Conservation (phyloP, 2,113 vertebrate genomes). For the Tragelaphus buxtoni region DNA sequence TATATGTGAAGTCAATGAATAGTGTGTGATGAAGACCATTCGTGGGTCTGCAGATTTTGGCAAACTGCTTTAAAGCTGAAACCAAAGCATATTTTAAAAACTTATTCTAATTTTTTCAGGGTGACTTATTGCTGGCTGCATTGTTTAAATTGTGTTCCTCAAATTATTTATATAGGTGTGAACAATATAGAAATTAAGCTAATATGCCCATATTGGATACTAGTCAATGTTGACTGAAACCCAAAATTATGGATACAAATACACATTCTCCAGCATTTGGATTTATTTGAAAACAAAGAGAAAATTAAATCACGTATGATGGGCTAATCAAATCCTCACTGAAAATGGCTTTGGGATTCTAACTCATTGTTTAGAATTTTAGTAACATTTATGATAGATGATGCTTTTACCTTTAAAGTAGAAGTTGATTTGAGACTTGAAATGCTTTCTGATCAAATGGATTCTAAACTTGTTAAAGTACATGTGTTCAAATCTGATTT, state of each 20-base stretch:
- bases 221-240: background rate
- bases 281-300: slow-evolving; percentile 33
- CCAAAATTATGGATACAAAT: background rate
- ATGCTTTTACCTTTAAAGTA: background rate
- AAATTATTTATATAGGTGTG: background rate
- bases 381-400: background rate
- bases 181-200: background rate
- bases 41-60: background rate
- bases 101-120: background rate
- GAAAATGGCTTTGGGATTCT: background rate
- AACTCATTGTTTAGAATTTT: slow-evolving; percentile 31
- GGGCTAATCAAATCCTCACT: background rate
- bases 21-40: background rate
- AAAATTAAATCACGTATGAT: background rate
- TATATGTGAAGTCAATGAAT: background rate
- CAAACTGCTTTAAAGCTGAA: background rate
- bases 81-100: background rate
- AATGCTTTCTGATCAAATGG: slow-evolving; percentile 7
- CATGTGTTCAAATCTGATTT: slow-evolving; percentile 18
- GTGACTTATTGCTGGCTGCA: background rate
- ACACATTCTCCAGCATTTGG: background rate
- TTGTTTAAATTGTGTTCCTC: background rate
- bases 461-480: slow-evolving; percentile 29
- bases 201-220: background rate
- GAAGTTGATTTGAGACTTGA: background rate